Evolutionary conservation across 1,140 invertebrate genomes (phyloP), one percentile per base, ranked within the genome.

Genomic region (Pseudobourletiella spinata): DNA sequence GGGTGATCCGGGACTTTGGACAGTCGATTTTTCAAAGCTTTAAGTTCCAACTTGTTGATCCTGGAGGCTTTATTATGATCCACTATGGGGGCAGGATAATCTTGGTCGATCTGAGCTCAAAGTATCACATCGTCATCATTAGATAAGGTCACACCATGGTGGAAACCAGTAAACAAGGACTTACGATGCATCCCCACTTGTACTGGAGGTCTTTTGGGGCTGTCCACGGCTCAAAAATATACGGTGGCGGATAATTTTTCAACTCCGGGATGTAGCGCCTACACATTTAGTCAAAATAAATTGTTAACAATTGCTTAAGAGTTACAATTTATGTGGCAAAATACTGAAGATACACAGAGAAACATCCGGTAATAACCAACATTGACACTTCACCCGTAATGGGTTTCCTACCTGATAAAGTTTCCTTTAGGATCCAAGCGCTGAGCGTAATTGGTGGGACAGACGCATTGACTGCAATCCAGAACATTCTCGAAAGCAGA

Each of bases 371-470:
- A 8, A 39, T 39, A n/a, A 39, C n/a, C 8, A 11, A 11, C 35
- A 39, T 39, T 11, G 35, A 11, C n/a, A 8, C 8, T 39, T 11
- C n/a, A 39, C 8, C n/a, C n/a, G 35, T 39, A 39, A n/a, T 11
- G 8, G 8, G 8, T 39, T 20, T 52, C 61, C 62, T 74, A 80
- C 79, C 81, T 81, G 44, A 87, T 81, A 72, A 85, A 88, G 57
- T 80, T 78, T 22, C 85, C 86, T 48, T 78, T 76, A 8, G 85
- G 85, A 73, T 87, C 85, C 42, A 86, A 78, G n/a, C 84, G 77
- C 62, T 79, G 80, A 0, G 85, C 85, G 66, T 86, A 81, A 2
- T 79, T 78, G 30, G 86, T 82, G 0, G 85, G 86, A 67, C 82
- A 82, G 43, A 83, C 81, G 72, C 84, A 85, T 67, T 80, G 72